Percentiles rank a stretch among this genome's conserved stretches.
phyloP scores from a whole-genome alignment of 2,113 vertebrate genomes.

The Desmodus rotundus region DNA sequence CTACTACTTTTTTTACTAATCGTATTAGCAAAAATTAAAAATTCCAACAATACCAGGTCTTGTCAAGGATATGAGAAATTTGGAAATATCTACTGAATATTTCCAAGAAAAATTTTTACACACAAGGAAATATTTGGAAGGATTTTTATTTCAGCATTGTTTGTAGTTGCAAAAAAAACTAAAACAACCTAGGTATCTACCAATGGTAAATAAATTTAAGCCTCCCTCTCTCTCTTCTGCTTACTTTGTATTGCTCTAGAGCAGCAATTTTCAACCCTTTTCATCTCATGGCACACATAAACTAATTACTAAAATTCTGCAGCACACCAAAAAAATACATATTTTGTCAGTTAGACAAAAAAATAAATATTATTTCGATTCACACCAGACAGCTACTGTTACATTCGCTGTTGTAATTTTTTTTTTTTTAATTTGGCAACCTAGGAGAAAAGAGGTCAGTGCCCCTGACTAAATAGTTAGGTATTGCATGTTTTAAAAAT shows the following conservation, averaged over 20 bases:
- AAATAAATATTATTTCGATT: too few relatives aligned
- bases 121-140: not conserved
- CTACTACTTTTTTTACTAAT: not conserved
- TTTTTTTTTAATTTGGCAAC: too few relatives aligned
- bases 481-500: too few relatives aligned
- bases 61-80: not conserved
- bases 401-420: too few relatives aligned
- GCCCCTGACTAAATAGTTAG: too few relatives aligned
- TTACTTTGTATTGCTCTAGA: not conserved
- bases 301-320: too few relatives aligned
- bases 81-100: not conserved
- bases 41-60: not conserved
- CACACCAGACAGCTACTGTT: too few relatives aligned
- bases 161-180: conserved; percentile 18
- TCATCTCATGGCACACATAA: too few relatives aligned
- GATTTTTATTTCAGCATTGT: not conserved
- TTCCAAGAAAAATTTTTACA: not conserved
- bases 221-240: not conserved
- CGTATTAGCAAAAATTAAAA: conserved; percentile 7
- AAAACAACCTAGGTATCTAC: not conserved
- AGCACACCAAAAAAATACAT: too few relatives aligned
- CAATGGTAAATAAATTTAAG: not conserved
- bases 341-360: too few relatives aligned
- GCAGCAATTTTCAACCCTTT: too few relatives aligned
- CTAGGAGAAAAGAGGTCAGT: too few relatives aligned